A percentile compares a stretch with the other conserved stretches of the same genome.
phyloP scores from a whole-genome alignment of 2,888 invertebrate species.

The Diadegma fenestrale region DNA sequence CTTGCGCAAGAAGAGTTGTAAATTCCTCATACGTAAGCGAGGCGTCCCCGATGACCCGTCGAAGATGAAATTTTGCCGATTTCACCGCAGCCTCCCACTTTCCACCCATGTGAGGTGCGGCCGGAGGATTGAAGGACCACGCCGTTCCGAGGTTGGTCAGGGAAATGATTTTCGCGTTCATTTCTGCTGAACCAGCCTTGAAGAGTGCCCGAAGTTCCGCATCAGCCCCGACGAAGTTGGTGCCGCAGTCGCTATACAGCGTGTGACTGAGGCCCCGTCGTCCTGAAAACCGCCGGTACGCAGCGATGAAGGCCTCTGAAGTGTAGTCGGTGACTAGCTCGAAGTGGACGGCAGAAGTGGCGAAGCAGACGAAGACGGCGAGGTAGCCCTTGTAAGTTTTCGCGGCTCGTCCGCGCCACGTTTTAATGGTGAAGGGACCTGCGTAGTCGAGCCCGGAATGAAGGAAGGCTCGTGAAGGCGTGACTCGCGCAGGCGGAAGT shows the following conservation, averaged over 20 bases:
- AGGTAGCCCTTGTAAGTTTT: slow-evolving; percentile 67
- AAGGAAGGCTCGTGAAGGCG: slow-evolving; percentile 47
- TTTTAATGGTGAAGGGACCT: slow-evolving; percentile 59
- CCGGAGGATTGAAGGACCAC: slow-evolving; percentile 44
- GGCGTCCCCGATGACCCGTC: slow-evolving; percentile 17
- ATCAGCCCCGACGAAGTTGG: not conserved
- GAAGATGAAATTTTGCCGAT: slow-evolving; percentile 39
- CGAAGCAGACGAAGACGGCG: slow-evolving; percentile 23
- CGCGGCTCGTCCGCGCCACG: slow-evolving; percentile 44
- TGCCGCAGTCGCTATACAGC: not conserved
- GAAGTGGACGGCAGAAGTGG: slow-evolving; percentile 67
- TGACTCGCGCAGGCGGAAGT: slow-evolving; percentile 69
- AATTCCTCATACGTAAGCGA: slow-evolving; percentile 45
- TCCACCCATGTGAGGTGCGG: slow-evolving; percentile 36
- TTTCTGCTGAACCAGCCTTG: not conserved
- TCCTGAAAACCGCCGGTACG: slow-evolving; percentile 68
- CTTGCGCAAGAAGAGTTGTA: slow-evolving; percentile 37
- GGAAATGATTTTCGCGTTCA: not conserved
- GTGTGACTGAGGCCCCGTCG: slow-evolving; percentile 64
- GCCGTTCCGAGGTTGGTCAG: slow-evolving; percentile 13
- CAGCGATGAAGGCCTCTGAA: slow-evolving; percentile 69
- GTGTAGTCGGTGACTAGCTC: slow-evolving; percentile 67
- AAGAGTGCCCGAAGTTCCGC: not conserved
- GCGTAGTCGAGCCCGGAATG: slow-evolving; percentile 67
- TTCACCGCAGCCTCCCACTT: slow-evolving; percentile 50